phyloP scores from a whole-genome alignment of 2,113 vertebrate species.

The Cyprinodon variegatus region DNA sequence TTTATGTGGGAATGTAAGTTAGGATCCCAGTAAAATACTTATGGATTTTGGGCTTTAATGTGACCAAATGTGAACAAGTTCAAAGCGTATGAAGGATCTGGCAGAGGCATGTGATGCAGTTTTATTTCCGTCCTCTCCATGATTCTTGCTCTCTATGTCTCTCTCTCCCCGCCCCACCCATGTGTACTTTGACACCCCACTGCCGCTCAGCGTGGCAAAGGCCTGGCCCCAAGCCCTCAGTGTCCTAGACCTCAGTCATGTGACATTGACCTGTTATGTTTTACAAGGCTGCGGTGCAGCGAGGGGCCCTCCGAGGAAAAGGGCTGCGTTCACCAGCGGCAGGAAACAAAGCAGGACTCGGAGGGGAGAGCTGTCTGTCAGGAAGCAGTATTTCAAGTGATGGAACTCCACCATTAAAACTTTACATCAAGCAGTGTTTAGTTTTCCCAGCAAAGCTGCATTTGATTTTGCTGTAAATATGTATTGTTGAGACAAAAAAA shows the following conservation, averaged over 20 bases:
- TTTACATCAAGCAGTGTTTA: constrained; percentile 55
- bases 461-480: constrained; percentile 51
- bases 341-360: constrained; percentile 65
- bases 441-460: constrained; percentile 22
- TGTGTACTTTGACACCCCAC: constrained; percentile 68
- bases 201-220: constrained; percentile 28
- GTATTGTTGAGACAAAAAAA: constrained; percentile 39
- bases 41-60: not conserved
- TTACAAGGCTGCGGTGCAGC: constrained; percentile 72
- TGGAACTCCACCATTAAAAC: constrained; percentile 65
- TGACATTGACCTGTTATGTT: constrained; percentile 75
- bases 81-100: not conserved
- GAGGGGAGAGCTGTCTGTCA: constrained; percentile 41
- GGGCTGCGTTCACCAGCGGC: constrained; percentile 59
- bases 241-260: constrained; percentile 72
- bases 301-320: constrained; percentile 65
- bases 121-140: constrained; percentile 17
- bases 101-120: not conserved
- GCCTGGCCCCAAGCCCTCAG: constrained; percentile 36
- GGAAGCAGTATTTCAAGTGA: constrained; percentile 72
- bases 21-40: not conserved
- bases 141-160: constrained; percentile 25
- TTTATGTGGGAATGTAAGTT: not conserved
- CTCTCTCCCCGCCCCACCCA: constrained; percentile 50
- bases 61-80: not conserved